Conservation (phyloP, 1,140 invertebrate genomes). For the Drosophila sulfurigaster region DNA sequence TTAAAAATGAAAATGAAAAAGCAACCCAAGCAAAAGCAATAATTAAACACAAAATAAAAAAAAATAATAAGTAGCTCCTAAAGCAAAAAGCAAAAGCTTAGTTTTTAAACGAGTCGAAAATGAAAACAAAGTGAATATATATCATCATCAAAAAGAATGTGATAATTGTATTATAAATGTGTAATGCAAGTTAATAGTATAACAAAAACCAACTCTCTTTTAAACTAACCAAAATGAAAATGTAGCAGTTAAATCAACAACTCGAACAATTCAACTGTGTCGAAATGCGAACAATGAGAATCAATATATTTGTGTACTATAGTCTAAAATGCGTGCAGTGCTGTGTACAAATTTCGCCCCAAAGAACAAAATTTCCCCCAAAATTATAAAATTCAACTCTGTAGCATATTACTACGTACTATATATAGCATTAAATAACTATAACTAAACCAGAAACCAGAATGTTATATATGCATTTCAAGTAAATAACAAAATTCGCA, state of each 20-base stretch:
- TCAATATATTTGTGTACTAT: constrained; percentile 31
- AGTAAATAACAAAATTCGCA: constrained; percentile 3
- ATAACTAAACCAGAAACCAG: background rate
- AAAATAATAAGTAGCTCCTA: constrained; percentile 8
- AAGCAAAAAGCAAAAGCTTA: constrained; percentile 46
- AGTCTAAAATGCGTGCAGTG: constrained; percentile 28
- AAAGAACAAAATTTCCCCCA: background rate
- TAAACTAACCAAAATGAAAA: constrained; percentile 41
- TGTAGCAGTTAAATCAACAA: constrained; percentile 25
- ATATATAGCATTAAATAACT: constrained; percentile 1
- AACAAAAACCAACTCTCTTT: constrained; percentile 39
- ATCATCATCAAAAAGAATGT: constrained; percentile 83
- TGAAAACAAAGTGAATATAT: constrained; percentile 72
- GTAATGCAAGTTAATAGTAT: constrained; percentile 75
- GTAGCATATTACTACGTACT: constrained; percentile 31
- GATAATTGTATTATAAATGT: constrained; percentile 79
- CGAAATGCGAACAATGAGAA: constrained; percentile 14
- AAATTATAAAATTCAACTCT: constrained; percentile 14
- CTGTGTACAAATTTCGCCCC: constrained; percentile 27
- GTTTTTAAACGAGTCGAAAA: constrained; percentile 53
- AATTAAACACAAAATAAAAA: background rate
- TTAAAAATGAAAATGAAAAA: constrained; percentile 4
- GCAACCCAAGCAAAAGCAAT: constrained; percentile 11
- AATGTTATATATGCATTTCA: constrained; percentile 71
- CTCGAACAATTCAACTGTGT: background rate